Evolutionary conservation across 2,797 vertebrate species (phyloP), one percentile per base, ranked within the genome.

Genomic region (Manis pentadactyla): DNA sequence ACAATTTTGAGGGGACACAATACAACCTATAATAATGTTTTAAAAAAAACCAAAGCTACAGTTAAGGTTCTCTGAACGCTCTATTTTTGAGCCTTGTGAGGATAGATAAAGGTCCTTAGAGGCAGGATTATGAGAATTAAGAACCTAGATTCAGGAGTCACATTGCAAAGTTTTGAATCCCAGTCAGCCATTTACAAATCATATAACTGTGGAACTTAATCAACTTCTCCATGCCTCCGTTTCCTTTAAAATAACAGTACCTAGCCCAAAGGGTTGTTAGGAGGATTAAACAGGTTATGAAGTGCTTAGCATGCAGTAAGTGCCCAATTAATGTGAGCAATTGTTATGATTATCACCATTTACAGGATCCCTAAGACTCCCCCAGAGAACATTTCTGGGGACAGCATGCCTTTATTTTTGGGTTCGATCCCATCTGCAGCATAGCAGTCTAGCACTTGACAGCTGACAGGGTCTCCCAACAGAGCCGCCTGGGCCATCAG

Each of bases 221-320:
- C 61, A 74, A 46, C n/a, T n/a, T 39, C 68, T 89, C 42, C 19
- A 55, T 64, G 93, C 75, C 85, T 97, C 87, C 1, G 31, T 84
- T 95, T 92, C 74, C 71, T 42, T 46, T 59, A 75, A 84, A 85
- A 81, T 23, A 73, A 71, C 0, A 31, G 31, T 34, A 53, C 5
- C 6, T n/a, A 53, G 29, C n/a, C 46, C 73, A 69, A 37, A 93
- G 49, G 46, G 21, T 27, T 42, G 49, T 51, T 57, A 14, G 4
- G 31, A 61, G 51, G 23, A 81, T 34, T 37, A 73, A 59, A 49
- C 4, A 17, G 82, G 25, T 37, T 63, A 59, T 42, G 18, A 59
- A 79, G 59, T 64, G 23, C 46, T 88, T 49, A 17, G 63, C 31
- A 10, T 11, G 13, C 4, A 13, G 15, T 39, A 68, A 42, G 31